Conservation (phyloP, 35 echinoderm and acorn worm species). For the Eucidaris tribuloides region DNA sequence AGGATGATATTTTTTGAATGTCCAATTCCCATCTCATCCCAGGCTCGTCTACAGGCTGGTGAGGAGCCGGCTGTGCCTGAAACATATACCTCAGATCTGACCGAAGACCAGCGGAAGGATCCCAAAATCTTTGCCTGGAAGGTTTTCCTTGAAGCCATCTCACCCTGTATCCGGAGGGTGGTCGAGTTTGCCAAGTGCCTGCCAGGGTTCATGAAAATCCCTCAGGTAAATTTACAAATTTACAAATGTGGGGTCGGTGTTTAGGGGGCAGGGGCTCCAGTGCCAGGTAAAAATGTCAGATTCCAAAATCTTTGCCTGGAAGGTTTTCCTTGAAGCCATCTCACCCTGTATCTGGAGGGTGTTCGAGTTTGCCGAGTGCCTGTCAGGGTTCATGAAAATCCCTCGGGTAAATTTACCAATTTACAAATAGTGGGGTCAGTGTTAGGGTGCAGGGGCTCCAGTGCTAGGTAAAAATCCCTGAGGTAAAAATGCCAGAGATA, state of each 20-base stretch:
- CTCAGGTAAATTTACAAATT: slow-evolving; percentile 35
- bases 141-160: slow-evolving; percentile 71
- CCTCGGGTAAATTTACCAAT: slow-evolving; percentile 65
- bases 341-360: slow-evolving; percentile 70
- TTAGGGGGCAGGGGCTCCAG: no score
- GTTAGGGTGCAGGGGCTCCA: no score
- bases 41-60: background rate
- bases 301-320: slow-evolving; percentile 65
- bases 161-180: slow-evolving; percentile 64
- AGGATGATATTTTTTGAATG: no score
- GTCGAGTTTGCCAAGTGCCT: slow-evolving; percentile 96
- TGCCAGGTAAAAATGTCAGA: no score
- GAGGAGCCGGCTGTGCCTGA: background rate
- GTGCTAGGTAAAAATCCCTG: no score
- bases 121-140: slow-evolving; percentile 68
- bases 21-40: background rate
- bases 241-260: no score
- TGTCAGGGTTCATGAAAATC: slow-evolving; percentile 76
- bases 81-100: background rate
- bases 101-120: slow-evolving; percentile 31
- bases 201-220: slow-evolving; percentile 73
- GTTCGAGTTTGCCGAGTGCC: slow-evolving; percentile 90
- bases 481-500: no score
- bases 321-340: slow-evolving; percentile 68
- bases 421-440: no score